phyloP scores from a whole-genome alignment of 2,113 vertebrate genomes.

The Sylvia atricapilla region DNA sequence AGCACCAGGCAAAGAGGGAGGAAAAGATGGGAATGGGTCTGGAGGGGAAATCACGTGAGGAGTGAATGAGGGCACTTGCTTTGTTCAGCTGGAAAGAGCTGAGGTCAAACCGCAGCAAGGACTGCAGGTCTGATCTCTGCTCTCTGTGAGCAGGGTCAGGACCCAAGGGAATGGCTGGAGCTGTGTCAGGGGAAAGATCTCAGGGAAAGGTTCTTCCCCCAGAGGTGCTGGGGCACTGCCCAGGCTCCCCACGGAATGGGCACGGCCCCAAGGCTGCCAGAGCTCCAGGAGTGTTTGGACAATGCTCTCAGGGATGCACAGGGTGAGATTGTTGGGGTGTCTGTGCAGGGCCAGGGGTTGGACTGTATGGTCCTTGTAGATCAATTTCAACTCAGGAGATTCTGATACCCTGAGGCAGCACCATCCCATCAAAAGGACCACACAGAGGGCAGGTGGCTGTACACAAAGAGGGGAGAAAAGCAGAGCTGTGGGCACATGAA shows the following conservation, averaged over 20 bases:
- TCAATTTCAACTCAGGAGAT: not conserved
- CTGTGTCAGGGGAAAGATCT: fast-evolving
- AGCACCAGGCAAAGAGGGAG: not conserved
- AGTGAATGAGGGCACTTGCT: not conserved
- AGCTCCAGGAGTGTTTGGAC: not conserved
- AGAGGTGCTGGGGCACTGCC: not conserved
- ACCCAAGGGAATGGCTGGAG: not conserved
- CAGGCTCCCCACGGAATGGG: not conserved
- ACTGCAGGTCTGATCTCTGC: not conserved
- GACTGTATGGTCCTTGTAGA: not conserved
- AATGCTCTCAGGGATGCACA: fast-evolving
- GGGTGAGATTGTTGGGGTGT: not conserved
- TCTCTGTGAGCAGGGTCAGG: not conserved
- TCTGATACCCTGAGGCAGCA: not conserved
- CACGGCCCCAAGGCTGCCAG: not conserved
- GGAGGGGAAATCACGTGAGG: not conserved
- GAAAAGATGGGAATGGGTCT: not conserved
- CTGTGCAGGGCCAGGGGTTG: not conserved
- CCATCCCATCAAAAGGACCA: not conserved
- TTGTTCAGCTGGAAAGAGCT: not conserved
- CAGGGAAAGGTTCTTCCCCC: not conserved
- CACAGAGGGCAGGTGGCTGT: fast-evolving
- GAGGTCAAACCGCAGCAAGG: not conserved
- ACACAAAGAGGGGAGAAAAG: not conserved
- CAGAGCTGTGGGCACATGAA: not conserved